Percentiles rank a stretch among this genome's conserved stretches.
phyloP scores from a whole-genome alignment of 1,140 invertebrate species.

The Zaprionus vittiger region DNA sequence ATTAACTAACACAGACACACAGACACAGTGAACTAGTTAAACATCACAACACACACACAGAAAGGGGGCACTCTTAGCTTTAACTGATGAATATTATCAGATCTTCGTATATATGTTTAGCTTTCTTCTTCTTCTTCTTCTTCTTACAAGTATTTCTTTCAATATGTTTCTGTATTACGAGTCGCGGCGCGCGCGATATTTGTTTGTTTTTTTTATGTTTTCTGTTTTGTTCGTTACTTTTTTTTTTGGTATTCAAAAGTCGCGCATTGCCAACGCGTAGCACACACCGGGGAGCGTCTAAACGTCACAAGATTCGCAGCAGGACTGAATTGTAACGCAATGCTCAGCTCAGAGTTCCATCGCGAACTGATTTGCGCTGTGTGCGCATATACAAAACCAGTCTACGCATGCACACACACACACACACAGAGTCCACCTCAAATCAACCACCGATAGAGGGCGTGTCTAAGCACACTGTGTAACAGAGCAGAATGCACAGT shows the following conservation, averaged over 20 bases:
- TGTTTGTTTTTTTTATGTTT: conserved; percentile 13
- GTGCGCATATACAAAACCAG: conserved; percentile 38
- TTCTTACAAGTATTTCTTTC: neutral
- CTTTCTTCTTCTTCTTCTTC: conserved; percentile 10
- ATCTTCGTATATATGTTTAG: conserved; percentile 22
- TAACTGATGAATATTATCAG: conserved; percentile 9
- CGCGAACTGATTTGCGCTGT: conserved; percentile 47
- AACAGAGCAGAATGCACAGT: conserved; percentile 1
- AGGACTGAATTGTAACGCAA: conserved; percentile 74
- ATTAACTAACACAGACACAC: conserved; percentile 33
- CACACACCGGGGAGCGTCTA: conserved; percentile 63
- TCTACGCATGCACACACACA: conserved; percentile 13
- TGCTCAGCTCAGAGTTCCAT: conserved; percentile 56
- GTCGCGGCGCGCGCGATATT: conserved; percentile 16
- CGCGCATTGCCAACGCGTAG: conserved; percentile 52
- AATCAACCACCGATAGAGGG: conserved; percentile 46
- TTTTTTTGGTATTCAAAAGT: conserved; percentile 42
- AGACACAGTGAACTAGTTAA: conserved; percentile 3
- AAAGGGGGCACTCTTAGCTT: conserved; percentile 20
- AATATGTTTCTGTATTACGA: conserved; percentile 15
- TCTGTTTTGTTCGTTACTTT: conserved; percentile 20
- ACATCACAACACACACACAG: conserved; percentile 35
- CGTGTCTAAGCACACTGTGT: conserved; percentile 30
- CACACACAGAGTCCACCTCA: neutral
- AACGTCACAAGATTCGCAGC: conserved; percentile 82